Evolutionary conservation across 2,888 invertebrate species (phyloP), one percentile per base, ranked within the genome.

Genomic region (Drosophila yooni): DNA sequence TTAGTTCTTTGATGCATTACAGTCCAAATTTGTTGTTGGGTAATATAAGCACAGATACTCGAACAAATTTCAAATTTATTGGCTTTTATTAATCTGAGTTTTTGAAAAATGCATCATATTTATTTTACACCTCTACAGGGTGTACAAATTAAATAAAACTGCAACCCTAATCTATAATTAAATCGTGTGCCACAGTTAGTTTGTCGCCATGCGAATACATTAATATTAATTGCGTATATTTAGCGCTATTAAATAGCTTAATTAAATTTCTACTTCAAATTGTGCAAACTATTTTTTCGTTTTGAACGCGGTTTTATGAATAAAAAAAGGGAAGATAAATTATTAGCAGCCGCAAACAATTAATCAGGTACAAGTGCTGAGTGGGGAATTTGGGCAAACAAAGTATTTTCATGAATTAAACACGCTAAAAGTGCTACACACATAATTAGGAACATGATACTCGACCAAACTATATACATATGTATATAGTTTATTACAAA

Each of bases 391-490:
- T 52, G 38, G 27, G 21, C 54, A 67, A 76, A 66, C 56, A 82
- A 72, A 81, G 77, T 74, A 86, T 86, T 81, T 87, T 70, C 76
- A 90, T 83, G 79, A 79, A 86, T 77, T 83, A 86, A 65, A 77
- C 73, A 75, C 77, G 79, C 79, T 76, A 68, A 82, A 88, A 90
- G 73, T 59, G 68, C 75, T 79, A 75, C 78, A 75, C 79, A 87
- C 87, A 87, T 89, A 87, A 87, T 87, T 87, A 90, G 91, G 89
- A 84, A 87, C 82, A 61, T 76, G 88, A 86, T 86, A 78, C 74
- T 66, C 64, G 33, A 51, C 33, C 50, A 46, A 31, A 25, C 40
- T 33, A 11, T 15, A 66, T 25, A 53, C 36, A 21, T 34, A 4
- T 51, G 6, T 7, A 33, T 33, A 21, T 18, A 36, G 21, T 21